Evolutionary conservation across 2,113 vertebrate species (phyloP), one percentile per base, ranked within the genome.

Genomic region (Reinhardtius hippoglossoides): DNA sequence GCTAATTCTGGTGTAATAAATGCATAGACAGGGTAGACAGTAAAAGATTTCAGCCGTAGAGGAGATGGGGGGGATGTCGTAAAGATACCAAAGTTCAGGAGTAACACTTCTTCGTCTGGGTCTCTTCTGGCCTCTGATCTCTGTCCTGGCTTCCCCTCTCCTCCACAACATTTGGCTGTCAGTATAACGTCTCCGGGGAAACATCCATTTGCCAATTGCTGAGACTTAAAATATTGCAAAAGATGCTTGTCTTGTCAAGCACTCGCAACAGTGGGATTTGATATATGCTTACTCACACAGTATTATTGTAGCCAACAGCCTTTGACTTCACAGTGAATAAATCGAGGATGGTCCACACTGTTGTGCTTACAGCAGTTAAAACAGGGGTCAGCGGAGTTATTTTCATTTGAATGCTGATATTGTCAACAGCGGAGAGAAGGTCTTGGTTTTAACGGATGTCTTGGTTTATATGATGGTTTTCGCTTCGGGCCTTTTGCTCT

Each of bases 211-310:
- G 79, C 78, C 84, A 82, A 82, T 83, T 83, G 74, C 82, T 79
- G 72, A 84, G 71, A 85, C 76, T 83, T 84, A 85, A 79, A 74
- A 79, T 89, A 85, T 87, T 91, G 85, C 88, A 89, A 89, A 86
- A 90, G 81, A 82, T 74, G 78, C 71, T 67, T 63, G 71, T 86
- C 82, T 82, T 79, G 74, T 86, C 80, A 75, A 81, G 62, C 55
- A 61, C 74, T 84, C 82, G 74, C 78, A 80, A 87, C 67, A 82
- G 67, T 14, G 6, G 72, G 58, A 78, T 74, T 84, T 87, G 57
- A 69, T 78, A 80, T 78, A 72, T 84, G 80, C 83, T 81, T 90
- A 83, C 74, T 64, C 5, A 71, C 5, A 68, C 78, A 68, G 70
- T 67, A 35, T 63, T 63, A 79, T 75, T 68, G 72, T 26, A 31